These are phyloP conservation scores for Drosophila triauraria DNA, from an alignment of 1,140 invertebrate species.

Conservation along the genomic window DNA sequence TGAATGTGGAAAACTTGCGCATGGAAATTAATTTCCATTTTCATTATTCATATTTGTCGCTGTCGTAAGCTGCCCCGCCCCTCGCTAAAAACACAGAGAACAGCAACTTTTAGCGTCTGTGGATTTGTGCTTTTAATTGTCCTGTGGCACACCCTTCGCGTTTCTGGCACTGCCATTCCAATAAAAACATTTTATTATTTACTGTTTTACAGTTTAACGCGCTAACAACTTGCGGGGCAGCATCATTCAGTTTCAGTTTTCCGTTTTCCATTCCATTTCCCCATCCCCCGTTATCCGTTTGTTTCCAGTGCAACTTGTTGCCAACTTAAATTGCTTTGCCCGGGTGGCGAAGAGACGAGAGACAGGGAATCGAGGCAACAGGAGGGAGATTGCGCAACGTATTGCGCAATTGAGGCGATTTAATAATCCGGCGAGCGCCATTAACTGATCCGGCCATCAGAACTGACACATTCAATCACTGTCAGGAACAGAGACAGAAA, in stretches of 20 bases:
- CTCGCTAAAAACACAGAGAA: constrained; percentile 7
- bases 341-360: too few species aligned
- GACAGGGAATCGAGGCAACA: neutral
- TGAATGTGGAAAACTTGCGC: constrained; percentile 55
- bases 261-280: neutral
- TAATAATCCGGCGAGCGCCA: constrained; percentile 26
- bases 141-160: constrained; percentile 6
- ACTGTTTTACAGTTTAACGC: constrained; percentile 75
- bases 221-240: constrained; percentile 58
- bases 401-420: constrained; percentile 37
- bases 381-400: constrained; percentile 20
- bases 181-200: constrained; percentile 78
- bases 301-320: constrained; percentile 60
- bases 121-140: constrained; percentile 73
- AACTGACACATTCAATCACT: constrained; percentile 70
- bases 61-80: constrained; percentile 19
- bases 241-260: constrained; percentile 46
- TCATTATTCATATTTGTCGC: constrained; percentile 70
- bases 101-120: constrained; percentile 56
- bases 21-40: constrained; percentile 78
- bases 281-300: neutral
- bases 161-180: constrained; percentile 56
- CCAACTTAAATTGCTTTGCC: constrained; percentile 68
- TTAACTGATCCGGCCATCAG: constrained; percentile 23
- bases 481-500: constrained; percentile 49